A percentile compares a stretch with the other conserved stretches of the same genome.
Evolutionary conservation across 2,888 invertebrate species (phyloP).

Genomic region (Chaitophorus viminalis): DNA sequence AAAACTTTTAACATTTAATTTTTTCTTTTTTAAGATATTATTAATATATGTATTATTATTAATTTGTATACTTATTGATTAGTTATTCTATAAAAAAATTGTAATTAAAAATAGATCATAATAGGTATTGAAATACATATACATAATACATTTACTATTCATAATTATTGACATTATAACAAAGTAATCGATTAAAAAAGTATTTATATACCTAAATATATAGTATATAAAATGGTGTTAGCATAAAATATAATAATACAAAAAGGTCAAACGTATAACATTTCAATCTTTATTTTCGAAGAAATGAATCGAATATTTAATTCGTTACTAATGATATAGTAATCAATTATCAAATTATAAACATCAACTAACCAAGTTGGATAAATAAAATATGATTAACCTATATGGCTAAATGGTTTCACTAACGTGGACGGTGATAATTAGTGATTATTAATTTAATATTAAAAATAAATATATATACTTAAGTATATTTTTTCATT

Average conservation of each 20-base stretch:
- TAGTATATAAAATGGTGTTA: not conserved
- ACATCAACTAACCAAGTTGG: not conserved
- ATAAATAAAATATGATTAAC: slow-evolving; percentile 1
- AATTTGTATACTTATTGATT: not conserved
- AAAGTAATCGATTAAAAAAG: not conserved
- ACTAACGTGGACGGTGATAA: not conserved
- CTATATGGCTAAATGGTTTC: not conserved
- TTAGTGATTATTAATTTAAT: not conserved
- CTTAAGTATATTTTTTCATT: not conserved
- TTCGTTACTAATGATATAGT: slow-evolving; percentile 28
- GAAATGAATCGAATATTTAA: slow-evolving; percentile 36
- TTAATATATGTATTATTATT: no score
- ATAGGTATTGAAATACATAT: not conserved
- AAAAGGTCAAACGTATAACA: slow-evolving; percentile 2
- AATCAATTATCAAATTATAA: slow-evolving; percentile 19
- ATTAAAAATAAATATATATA: no score
- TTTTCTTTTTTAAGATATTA: no score
- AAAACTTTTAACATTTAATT: no score
- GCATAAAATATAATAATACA: not conserved
- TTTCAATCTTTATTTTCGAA: not conserved
- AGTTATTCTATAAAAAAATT: no score
- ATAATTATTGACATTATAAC: not conserved
- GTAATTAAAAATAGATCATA: not conserved
- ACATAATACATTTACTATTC: not conserved
- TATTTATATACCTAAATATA: not conserved